phyloP scores from a whole-genome alignment of 2,113 vertebrate genomes.

The Chauna torquata region DNA sequence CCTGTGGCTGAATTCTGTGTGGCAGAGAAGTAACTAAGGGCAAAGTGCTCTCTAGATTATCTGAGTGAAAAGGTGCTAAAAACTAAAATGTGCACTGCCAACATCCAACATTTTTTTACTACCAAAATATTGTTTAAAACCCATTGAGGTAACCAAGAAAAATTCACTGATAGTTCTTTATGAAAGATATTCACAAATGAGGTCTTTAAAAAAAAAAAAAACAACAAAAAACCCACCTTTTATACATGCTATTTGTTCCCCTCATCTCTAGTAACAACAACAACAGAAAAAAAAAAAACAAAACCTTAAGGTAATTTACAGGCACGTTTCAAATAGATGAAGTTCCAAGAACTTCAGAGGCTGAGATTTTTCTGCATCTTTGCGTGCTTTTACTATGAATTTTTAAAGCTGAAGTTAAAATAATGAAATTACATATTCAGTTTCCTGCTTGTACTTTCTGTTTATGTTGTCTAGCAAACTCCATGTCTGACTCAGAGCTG shows the following conservation, averaged over 20 bases:
- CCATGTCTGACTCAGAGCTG: background rate
- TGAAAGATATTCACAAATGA: background rate
- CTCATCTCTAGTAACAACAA: background rate
- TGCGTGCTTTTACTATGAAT: background rate
- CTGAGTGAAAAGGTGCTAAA: background rate
- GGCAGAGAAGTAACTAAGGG: background rate
- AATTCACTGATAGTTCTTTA: background rate
- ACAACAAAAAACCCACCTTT: fast-evolving
- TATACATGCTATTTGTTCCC: background rate
- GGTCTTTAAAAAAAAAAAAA: fast-evolving
- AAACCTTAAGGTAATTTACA: background rate
- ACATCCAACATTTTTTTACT: background rate
- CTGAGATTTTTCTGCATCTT: background rate
- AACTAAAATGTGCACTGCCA: background rate
- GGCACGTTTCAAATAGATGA: background rate
- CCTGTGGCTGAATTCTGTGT: background rate
- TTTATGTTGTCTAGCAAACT: background rate
- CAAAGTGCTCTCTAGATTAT: background rate
- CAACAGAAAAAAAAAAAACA: background rate
- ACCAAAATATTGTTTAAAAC: background rate
- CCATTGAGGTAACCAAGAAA: background rate
- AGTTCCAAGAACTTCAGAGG: background rate
- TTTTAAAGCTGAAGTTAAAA: background rate
- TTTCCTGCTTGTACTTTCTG: background rate
- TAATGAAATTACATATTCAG: background rate